These are phyloP conservation scores for Acrocephalus kingi DNA, from an alignment of 2,113 vertebrate species.

Conservation along the genomic window DNA sequence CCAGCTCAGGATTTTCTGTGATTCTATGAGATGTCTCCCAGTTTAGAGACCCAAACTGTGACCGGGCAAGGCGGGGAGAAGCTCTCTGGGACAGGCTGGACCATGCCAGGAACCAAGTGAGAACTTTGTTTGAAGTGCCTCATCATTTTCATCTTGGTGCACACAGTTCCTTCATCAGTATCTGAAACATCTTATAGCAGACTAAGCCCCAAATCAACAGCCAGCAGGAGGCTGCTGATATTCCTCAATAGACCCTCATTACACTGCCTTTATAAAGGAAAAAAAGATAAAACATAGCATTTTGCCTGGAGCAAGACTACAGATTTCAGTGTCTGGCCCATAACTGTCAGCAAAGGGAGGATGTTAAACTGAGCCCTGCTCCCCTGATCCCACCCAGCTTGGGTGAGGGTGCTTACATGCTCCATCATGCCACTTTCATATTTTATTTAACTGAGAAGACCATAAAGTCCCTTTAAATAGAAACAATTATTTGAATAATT, in stretches of 20 bases:
- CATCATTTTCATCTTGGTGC: not conserved
- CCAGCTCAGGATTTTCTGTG: not conserved
- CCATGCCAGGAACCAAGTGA: not conserved
- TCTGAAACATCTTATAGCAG: not conserved
- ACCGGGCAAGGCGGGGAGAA: not conserved
- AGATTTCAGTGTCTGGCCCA: not conserved
- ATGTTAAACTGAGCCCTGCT: not conserved
- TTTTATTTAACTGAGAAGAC: constrained; percentile 47
- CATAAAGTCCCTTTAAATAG: constrained; percentile 51
- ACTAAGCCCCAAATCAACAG: not conserved
- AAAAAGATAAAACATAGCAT: not conserved
- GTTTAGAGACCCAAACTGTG: rapidly evolving
- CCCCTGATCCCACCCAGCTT: not conserved
- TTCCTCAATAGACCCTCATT: not conserved
- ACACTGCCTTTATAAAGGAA: not conserved
- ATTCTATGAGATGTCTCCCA: not conserved
- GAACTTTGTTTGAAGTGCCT: not conserved
- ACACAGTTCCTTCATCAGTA: not conserved
- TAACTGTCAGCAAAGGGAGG: not conserved
- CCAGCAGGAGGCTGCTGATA: not conserved
- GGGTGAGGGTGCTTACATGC: not conserved
- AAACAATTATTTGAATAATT: constrained; percentile 67
- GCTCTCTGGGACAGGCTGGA: not conserved
- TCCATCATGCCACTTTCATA: constrained; percentile 13
- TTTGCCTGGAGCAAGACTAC: not conserved